A percentile compares a stretch with the other conserved stretches of the same genome.
These are phyloP conservation scores for Hyperoplus lanceolatus DNA, from an alignment of 2,797 vertebrate species.

Conservation along the genomic window DNA sequence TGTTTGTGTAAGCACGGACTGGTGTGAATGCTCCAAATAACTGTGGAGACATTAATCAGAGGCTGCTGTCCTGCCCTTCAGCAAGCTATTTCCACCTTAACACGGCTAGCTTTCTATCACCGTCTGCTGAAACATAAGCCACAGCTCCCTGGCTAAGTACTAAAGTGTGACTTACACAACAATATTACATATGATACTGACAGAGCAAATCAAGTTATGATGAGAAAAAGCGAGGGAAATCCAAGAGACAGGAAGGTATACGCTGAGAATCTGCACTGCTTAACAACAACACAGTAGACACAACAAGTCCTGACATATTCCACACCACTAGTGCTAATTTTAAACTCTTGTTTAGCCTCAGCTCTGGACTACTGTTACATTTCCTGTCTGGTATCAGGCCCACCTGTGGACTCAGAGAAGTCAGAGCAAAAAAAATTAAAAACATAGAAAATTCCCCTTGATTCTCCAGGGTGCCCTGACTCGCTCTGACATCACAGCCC, in stretches of 20 bases:
- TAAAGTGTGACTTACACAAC: constrained; percentile 24
- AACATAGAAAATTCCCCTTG: constrained; percentile 44
- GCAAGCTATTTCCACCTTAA: constrained; percentile 35
- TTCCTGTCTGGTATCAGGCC: constrained; percentile 73
- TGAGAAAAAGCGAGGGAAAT: not conserved
- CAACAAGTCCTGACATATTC: constrained; percentile 21
- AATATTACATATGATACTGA: constrained; percentile 20
- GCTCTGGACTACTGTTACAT: constrained; percentile 46
- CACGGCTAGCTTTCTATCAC: constrained; percentile 32
- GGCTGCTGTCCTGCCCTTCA: constrained; percentile 44
- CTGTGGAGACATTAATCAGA: constrained; percentile 59
- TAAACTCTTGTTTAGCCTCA: constrained; percentile 71
- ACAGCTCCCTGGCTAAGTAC: not conserved
- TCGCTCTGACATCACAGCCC: constrained; percentile 75
- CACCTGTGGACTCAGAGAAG: constrained; percentile 68
- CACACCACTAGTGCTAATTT: constrained; percentile 45
- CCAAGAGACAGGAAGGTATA: not conserved
- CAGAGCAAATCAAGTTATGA: constrained; percentile 25
- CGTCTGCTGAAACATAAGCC: constrained; percentile 57
- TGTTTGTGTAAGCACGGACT: constrained; percentile 38
- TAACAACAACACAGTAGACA: constrained; percentile 15
- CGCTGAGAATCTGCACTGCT: constrained; percentile 3
- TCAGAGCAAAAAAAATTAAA: constrained; percentile 39
- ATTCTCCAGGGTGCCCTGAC: constrained; percentile 62
- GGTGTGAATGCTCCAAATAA: constrained; percentile 61